Base-by-base conservation (phyloP, 2,888 invertebrate genomes). In the Capitulum mitella region DNA sequence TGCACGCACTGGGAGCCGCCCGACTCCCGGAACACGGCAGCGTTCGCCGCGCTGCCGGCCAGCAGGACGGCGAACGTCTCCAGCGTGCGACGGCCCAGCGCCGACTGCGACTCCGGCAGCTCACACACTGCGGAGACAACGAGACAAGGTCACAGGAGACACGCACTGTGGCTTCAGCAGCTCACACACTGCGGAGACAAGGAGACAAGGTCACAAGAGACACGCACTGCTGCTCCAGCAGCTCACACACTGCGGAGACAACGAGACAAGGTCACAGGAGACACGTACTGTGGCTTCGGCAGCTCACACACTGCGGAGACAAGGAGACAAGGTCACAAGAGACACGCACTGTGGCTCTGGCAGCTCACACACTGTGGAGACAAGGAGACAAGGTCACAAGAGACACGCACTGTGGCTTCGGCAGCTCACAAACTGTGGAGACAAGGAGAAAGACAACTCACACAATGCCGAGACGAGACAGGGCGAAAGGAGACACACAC, bases 1-100 rank as follows among this genome's bases (percentile, higher is more conserved):
- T 97, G 95, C 0, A 93, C 92, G 86, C 95, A 95, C 82, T 95
- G 92, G 0, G 97, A 95, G 14, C 97, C 97, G 0, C 95, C 95
- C 84, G 95, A 95, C 85, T 97, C 96, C 78, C 97, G 89, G 85
- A 98, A 94, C 81, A 97, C 94, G 84, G 92, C 93, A 75, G 97
- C 96, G 86, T 98, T 98, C 83, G 90, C 91, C 79, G 91, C 90
- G 85, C 94, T 97, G 14, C 92, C 92, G 82, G 91, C 92, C 82
- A 98, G 87, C 75, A 97, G 87, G 48, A 92, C 90, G 0, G 94
- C 93, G 79, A 98, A 86, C 3, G 94, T 92, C 84, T 97, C 97
- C 88, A 97, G 92, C 0, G 96, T 90, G 83, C 94, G 88, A 81
- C 91, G 90, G 22, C 97, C 96, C 82, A 97, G 86, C 82, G 40